Evolutionary conservation across 2,797 vertebrate species (phyloP).

Genomic region (Acridotheres tristis): DNA sequence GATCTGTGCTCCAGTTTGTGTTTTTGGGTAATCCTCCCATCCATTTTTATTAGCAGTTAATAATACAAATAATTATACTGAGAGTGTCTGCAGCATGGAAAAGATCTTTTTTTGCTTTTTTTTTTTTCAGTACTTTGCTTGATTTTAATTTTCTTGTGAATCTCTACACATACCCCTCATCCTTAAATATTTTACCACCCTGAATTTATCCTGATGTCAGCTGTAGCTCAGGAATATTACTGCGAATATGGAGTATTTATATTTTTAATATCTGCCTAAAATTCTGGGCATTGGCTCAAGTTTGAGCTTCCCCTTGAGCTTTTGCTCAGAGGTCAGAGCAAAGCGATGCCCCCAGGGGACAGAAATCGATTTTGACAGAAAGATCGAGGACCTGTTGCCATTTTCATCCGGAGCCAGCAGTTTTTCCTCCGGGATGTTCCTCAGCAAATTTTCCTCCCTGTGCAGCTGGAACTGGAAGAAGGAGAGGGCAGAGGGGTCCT

Average conservation of each 20-base stretch:
- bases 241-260: not conserved
- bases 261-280: not conserved
- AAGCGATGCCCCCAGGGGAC: not conserved
- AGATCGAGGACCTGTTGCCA: constrained; percentile 75
- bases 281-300: no score
- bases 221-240: not conserved
- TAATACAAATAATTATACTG: not conserved
- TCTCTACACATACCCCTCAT: no score
- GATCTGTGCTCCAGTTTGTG: not conserved
- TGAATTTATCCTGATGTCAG: not conserved
- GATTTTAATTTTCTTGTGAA: not conserved
- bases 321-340: not conserved
- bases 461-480: constrained; percentile 84
- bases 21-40: not conserved
- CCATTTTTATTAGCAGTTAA: not conserved
- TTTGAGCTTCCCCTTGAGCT: not conserved
- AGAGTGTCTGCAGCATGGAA: not conserved
- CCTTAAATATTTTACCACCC: not conserved
- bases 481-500: constrained; percentile 54
- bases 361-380: not conserved
- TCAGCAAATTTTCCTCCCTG: constrained; percentile 75
- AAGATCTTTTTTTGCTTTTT: not conserved
- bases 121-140: not conserved
- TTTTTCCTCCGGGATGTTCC: constrained; percentile 55
- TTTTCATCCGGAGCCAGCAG: constrained; percentile 75